A percentile compares a stretch with the other conserved stretches of the same genome.
Conservation (phyloP, 2,888 invertebrate genomes). For the Pristionchus mayeri region DNA sequence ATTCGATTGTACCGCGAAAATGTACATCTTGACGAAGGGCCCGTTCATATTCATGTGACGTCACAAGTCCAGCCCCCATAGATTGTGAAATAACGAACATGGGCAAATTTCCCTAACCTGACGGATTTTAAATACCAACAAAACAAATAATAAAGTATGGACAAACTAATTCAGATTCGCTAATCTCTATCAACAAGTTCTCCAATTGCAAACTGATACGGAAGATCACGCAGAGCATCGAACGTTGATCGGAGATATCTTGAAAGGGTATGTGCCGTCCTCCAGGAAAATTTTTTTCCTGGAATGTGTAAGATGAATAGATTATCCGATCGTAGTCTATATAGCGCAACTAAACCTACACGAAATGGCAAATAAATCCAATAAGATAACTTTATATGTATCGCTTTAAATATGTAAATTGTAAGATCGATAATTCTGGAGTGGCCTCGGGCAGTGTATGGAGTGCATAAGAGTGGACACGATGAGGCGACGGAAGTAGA, state of each 20-base stretch:
- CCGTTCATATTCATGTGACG: no score
- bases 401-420: no score
- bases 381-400: slow-evolving; percentile 3
- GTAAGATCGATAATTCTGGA: slow-evolving; percentile 64
- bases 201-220: slow-evolving; percentile 51
- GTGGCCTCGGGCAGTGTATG: slow-evolving; percentile 63
- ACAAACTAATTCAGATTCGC: slow-evolving; percentile 53
- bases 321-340: no score
- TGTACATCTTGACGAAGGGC: no score
- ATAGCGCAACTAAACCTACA: no score
- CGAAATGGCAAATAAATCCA: not conserved
- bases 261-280: slow-evolving; percentile 59
- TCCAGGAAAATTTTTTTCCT: no score
- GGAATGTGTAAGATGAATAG: no score
- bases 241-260: slow-evolving; percentile 53
- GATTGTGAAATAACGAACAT: no score
- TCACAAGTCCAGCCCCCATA: no score
- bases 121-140: no score
- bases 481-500: slow-evolving; percentile 58
- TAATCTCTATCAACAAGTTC: slow-evolving; percentile 53
- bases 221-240: slow-evolving; percentile 58
- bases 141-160: no score
- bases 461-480: slow-evolving; percentile 54
- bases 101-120: no score
- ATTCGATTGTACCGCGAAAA: not conserved